Conservation (phyloP, 64 coral and sea anemone species). For the Porites lutea region DNA sequence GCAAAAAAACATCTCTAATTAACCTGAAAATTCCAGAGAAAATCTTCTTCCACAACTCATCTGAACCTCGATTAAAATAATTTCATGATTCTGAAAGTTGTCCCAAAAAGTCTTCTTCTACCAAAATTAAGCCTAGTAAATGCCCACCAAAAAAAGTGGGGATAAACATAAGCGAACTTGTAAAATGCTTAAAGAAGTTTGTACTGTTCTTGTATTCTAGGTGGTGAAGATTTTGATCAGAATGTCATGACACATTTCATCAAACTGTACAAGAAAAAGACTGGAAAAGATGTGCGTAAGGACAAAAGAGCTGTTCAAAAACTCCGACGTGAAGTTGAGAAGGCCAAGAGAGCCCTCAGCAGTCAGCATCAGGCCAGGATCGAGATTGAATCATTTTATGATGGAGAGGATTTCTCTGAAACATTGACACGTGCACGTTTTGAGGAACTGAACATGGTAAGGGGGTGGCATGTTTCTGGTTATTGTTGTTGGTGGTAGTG, state of each 20-base stretch:
- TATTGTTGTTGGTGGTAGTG: no score
- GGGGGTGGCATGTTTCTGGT: background rate
- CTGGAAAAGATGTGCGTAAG: constrained; percentile 98
- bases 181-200: background rate
- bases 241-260: constrained; percentile 98
- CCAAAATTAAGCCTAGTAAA: no score
- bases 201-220: constrained; percentile 13
- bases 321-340: constrained; percentile 98
- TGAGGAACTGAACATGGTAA: constrained; percentile 93
- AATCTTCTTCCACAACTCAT: no score
- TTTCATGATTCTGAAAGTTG: no score
- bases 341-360: constrained; percentile 97
- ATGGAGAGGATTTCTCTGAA: constrained; percentile 99
- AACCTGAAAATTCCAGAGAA: no score
- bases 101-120: no score
- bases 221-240: constrained; percentile 99
- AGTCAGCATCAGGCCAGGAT: constrained; percentile 98
- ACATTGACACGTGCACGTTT: constrained; percentile 93
- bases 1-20: no score
- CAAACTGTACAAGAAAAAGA: constrained; percentile 99
- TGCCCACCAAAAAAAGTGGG: no score
- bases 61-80: no score
- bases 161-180: no score
- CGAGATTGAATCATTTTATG: constrained; percentile 98
- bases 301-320: constrained; percentile 99